A percentile compares a stretch with the other conserved stretches of the same genome.
phyloP scores from a whole-genome alignment of 2,888 invertebrate genomes.

The Hemaris fuciformis region DNA sequence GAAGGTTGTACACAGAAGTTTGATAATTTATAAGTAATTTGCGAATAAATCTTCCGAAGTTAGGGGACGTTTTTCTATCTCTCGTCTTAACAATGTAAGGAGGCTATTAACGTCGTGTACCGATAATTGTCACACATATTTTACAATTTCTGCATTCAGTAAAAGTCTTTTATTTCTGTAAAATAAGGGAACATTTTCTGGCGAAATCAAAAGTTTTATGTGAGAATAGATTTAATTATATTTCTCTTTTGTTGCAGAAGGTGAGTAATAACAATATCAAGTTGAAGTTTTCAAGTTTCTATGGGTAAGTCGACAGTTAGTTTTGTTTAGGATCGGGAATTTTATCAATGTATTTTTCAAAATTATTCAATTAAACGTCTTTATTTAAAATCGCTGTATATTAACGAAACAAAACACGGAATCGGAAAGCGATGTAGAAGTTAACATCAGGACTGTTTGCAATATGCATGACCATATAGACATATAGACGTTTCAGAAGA shows the following conservation, averaged over 20 bases:
- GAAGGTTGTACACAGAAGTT: constrained; percentile 27
- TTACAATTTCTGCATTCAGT: constrained; percentile 65
- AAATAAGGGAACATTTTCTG: constrained; percentile 39
- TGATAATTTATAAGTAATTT: constrained; percentile 78
- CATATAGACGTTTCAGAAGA: too few species aligned
- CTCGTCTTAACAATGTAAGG: constrained; percentile 65
- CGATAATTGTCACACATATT: constrained; percentile 82
- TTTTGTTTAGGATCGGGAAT: not conserved
- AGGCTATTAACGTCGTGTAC: constrained; percentile 79
- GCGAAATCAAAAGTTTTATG: constrained; percentile 38
- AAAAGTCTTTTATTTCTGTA: constrained; percentile 39
- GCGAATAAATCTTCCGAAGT: constrained; percentile 75
- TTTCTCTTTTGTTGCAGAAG: constrained; percentile 73
- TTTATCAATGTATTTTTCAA: too few species aligned
- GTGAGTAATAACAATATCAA: constrained; percentile 55
- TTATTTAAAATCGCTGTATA: too few species aligned
- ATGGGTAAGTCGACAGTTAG: not conserved
- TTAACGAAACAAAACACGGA: too few species aligned
- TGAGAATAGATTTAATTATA: constrained; percentile 53
- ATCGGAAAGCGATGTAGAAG: too few species aligned
- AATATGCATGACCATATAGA: too few species aligned
- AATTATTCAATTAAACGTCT: too few species aligned
- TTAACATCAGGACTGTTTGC: too few species aligned
- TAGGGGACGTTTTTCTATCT: constrained; percentile 67
- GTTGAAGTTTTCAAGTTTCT: constrained; percentile 23